Conservation (phyloP, 2,888 invertebrate species). For the Rosalia funebris region DNA sequence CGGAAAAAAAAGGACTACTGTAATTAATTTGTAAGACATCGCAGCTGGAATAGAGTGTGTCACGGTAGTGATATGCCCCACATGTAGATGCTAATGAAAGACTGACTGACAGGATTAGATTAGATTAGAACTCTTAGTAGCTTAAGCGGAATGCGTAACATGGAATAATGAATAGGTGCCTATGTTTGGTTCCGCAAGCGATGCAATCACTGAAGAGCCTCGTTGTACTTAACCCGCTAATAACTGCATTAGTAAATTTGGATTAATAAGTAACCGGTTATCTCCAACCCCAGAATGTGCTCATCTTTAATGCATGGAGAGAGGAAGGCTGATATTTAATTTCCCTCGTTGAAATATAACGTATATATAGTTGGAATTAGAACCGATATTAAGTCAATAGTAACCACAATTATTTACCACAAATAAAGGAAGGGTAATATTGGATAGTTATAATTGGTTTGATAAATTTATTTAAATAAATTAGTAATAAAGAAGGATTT, state of each 20-base stretch:
- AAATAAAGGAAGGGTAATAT: no score
- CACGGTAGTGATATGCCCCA: slow-evolving; percentile 22
- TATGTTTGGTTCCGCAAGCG: slow-evolving; percentile 10
- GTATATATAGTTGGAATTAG: no score
- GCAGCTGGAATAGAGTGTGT: slow-evolving; percentile 10
- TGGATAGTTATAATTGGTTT: no score
- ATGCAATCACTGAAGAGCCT: slow-evolving; percentile 15
- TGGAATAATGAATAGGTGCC: slow-evolving; percentile 22
- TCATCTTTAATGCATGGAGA: background rate
- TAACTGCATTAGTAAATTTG: slow-evolving; percentile 6
- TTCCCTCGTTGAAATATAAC: no score
- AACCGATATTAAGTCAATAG: no score
- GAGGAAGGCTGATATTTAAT: background rate
- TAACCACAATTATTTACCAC: no score
- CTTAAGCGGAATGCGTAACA: slow-evolving; percentile 23
- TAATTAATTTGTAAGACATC: slow-evolving; percentile 18
- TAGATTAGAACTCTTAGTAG: slow-evolving; percentile 48
- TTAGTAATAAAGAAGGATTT: no score
- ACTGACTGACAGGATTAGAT: slow-evolving; percentile 54
- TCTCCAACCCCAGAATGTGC: background rate
- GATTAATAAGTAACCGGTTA: slow-evolving; percentile 1
- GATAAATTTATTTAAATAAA: no score
- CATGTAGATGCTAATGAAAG: slow-evolving; percentile 33
- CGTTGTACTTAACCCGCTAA: slow-evolving; percentile 16
- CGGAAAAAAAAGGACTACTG: background rate